Conservation (phyloP, 2,888 invertebrate genomes). For the Mayetiola destructor region DNA sequence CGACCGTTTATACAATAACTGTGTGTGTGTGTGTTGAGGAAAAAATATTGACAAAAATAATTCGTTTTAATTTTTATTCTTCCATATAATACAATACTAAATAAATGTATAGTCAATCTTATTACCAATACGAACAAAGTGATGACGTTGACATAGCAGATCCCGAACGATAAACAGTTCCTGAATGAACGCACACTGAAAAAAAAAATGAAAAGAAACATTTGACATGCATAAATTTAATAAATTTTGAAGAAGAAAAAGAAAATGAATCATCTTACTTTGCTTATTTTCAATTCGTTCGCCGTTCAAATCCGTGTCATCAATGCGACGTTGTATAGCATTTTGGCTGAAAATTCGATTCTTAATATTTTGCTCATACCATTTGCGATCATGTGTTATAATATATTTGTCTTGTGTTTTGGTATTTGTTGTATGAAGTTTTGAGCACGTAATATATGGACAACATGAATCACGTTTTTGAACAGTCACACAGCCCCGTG, state of each 20-base stretch:
- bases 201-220: constrained; percentile 14
- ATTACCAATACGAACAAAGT: constrained; percentile 79
- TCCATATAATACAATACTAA: too few relatives aligned
- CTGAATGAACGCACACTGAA: constrained; percentile 31
- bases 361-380: constrained; percentile 12
- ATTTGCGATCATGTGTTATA: constrained; percentile 23
- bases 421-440: constrained; percentile 35
- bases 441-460: constrained; percentile 60
- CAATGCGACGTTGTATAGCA: constrained; percentile 7
- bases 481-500: constrained; percentile 54
- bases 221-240: background rate
- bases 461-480: constrained; percentile 59
- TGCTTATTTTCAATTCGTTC: background rate
- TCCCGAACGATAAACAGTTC: constrained; percentile 32
- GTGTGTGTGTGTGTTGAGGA: too few relatives aligned
- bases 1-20: constrained; percentile 60
- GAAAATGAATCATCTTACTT: background rate
- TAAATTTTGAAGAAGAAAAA: background rate
- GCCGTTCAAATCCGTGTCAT: background rate
- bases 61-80: too few relatives aligned
- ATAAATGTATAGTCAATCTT: too few relatives aligned
- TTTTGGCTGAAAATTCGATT: constrained; percentile 6
- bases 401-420: constrained; percentile 28
- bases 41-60: too few relatives aligned
- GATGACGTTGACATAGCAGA: constrained; percentile 68